Evolutionary conservation across 2,113 vertebrate species (phyloP).

Genomic region (Semicossyphus pulcher): DNA sequence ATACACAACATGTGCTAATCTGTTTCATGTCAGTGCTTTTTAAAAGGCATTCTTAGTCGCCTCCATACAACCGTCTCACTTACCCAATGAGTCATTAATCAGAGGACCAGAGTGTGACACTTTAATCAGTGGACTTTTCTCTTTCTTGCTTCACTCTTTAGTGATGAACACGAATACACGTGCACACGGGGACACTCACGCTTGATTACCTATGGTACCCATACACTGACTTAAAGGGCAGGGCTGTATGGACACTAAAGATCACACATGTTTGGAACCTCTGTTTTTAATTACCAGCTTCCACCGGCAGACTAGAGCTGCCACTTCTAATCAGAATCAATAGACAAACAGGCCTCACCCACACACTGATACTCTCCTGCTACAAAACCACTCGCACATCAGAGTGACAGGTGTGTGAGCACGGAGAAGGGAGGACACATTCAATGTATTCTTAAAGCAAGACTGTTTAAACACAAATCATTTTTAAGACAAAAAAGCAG

Average conservation of each 20-base stretch:
- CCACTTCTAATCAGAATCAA: constrained; percentile 57
- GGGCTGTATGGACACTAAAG: constrained; percentile 16
- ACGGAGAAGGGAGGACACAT: background rate
- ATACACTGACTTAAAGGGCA: constrained; percentile 9
- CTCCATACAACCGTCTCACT: constrained; percentile 22
- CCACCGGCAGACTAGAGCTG: constrained; percentile 42
- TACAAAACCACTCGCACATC: constrained; percentile 32
- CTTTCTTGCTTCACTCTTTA: background rate
- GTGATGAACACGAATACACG: background rate
- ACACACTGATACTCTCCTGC: constrained; percentile 25
- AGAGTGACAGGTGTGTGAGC: constrained; percentile 41
- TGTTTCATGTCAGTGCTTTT: constrained; percentile 11
- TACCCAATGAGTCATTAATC: constrained; percentile 46
- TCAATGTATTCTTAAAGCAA: constrained; percentile 1
- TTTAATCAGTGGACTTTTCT: constrained; percentile 48
- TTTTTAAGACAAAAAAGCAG: background rate
- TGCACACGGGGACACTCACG: background rate
- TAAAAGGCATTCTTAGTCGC: constrained; percentile 5
- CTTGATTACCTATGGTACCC: background rate
- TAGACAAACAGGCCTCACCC: constrained; percentile 40
- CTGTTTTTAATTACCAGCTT: constrained; percentile 66
- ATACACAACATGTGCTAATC: background rate
- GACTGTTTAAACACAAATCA: background rate
- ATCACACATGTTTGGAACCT: constrained; percentile 23
- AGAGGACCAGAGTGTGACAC: constrained; percentile 21